Base-by-base conservation (phyloP, 1,140 invertebrate genomes). In the Saccostrea echinata region DNA sequence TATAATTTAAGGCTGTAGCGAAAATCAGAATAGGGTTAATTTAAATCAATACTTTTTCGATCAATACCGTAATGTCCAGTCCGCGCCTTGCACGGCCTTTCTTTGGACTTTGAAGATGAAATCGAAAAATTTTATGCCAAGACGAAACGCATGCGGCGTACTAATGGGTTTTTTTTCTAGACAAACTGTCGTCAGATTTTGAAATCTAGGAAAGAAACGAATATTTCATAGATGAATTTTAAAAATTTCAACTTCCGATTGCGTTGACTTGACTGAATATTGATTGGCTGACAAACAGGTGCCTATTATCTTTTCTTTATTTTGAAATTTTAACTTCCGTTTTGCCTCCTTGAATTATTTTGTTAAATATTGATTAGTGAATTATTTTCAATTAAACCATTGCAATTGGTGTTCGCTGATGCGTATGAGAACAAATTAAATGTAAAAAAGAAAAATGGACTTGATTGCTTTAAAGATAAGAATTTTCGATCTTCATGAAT, bases 1-100 rank as follows among this genome's bases (percentile, higher is more conserved):
- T 88, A 88, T 88, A 88, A 88, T 88, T 88, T 88, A 88, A 88
- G 86, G 83, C 86, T 83, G 53, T 13, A 61, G 43, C 68, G 55
- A 84, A 88, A 88, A 88, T 88, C 86, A 76, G 86, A 88, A 88
- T 88, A 84, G 51, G 86, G 86, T 88, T 88, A 88, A 88, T 84
- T 88, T 88, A 88, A 84, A 88, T 88, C 86, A 76, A 88, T 88
- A 83, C n/a, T n/a, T 27, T 57, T 27, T 24, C 61, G 64, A 86
- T 86, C 84, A n/a, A 76, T 76, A 35, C 24, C 9, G 43, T 35
- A 18, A 61, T 86, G 84, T 86, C 84, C 84, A 86, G 84, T 53
- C 57, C 24, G 52, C 13, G 18, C 33, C 24, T 43, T 21, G 16
- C 21, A 33, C 30, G 52, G 83, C 24, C 83, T 84, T 52, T 53